Conservation (phyloP, 2,113 vertebrate species). For the Tetraodon nigroviridis region DNA sequence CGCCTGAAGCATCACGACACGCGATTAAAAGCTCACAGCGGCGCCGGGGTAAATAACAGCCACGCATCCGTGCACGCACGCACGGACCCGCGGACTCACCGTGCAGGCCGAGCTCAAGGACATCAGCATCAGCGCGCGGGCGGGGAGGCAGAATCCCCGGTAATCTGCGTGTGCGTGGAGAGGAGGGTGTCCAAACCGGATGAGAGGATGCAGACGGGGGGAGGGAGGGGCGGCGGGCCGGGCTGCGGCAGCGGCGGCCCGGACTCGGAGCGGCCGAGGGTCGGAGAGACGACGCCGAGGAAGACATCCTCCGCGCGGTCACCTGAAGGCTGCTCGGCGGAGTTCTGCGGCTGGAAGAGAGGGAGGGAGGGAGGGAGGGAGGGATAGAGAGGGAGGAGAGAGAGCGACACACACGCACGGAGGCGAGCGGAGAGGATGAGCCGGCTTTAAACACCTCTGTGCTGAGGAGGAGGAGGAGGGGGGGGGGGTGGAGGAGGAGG, state of each 20-base stretch:
- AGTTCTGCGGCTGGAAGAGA: slow-evolving; percentile 53
- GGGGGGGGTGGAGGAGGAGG: too few species aligned
- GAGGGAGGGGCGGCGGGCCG: slow-evolving; percentile 32
- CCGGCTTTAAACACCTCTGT: slow-evolving; percentile 57
- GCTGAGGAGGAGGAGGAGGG: slow-evolving; percentile 12
- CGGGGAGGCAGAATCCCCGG: slow-evolving; percentile 63
- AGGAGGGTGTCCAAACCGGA: slow-evolving; percentile 52
- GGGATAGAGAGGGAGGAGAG: not conserved
- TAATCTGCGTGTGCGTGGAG: slow-evolving; percentile 63
- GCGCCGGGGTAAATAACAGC: slow-evolving; percentile 45
- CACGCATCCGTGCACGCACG: slow-evolving; percentile 40
- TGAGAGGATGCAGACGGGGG: slow-evolving; percentile 39
- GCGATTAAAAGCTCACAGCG: slow-evolving; percentile 13
- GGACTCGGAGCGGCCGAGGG: slow-evolving; percentile 42
- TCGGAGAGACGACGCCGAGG: slow-evolving; percentile 58
- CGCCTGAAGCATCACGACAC: slow-evolving; percentile 17
- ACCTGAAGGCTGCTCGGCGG: slow-evolving; percentile 55
- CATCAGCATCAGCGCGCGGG: slow-evolving; percentile 66
- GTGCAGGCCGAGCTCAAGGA: slow-evolving; percentile 74
- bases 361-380: slow-evolving; percentile 26
- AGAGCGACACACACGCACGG: not conserved
- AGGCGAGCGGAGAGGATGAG: slow-evolving; percentile 36
- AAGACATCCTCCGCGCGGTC: slow-evolving; percentile 63
- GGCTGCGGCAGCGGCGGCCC: slow-evolving; percentile 29
- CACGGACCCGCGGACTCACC: slow-evolving; percentile 64